phyloP scores from a whole-genome alignment of 2,888 invertebrate genomes.

The Matsumyia berberina region DNA sequence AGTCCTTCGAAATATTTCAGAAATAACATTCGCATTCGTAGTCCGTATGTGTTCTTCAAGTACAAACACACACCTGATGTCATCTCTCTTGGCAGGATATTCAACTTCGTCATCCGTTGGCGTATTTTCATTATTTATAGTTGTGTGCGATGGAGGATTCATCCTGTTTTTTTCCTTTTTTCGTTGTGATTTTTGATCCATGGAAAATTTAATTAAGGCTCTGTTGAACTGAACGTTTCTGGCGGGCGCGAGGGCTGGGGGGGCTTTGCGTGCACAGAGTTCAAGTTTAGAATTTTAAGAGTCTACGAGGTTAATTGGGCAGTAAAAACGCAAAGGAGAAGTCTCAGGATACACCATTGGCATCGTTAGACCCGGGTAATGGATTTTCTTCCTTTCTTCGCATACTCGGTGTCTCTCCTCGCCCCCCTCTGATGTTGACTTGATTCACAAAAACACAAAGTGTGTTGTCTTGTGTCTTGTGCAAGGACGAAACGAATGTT shows the following conservation, averaged over 20 bases:
- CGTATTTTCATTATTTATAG: neutral
- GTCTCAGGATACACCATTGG: slow-evolving; percentile 17
- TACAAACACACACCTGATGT: slow-evolving; percentile 27
- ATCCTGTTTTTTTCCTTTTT: neutral
- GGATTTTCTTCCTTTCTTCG: slow-evolving; percentile 7
- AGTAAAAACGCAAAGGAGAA: slow-evolving; percentile 30
- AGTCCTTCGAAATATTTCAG: slow-evolving; percentile 20
- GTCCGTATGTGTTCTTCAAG: neutral
- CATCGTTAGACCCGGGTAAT: slow-evolving; percentile 37
- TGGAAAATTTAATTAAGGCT: slow-evolving; percentile 54
- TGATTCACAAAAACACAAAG: neutral
- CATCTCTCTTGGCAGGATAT: slow-evolving; percentile 16
- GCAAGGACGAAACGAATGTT: slow-evolving; percentile 17
- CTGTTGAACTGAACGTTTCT: slow-evolving; percentile 18
- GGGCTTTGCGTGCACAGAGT: no score
- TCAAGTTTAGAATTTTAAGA: slow-evolving; percentile 15
- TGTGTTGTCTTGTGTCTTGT: neutral
- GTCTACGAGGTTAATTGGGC: slow-evolving; percentile 52
- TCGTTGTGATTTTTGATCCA: slow-evolving; percentile 52
- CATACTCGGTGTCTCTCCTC: neutral
- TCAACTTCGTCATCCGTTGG: slow-evolving; percentile 16
- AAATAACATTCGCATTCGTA: neutral
- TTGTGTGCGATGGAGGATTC: neutral
- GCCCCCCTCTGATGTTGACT: neutral
- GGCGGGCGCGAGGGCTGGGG: neutral